Percentiles rank a stretch among this genome's conserved stretches.
These are phyloP conservation scores for Drosophila nannoptera DNA, from an alignment of 1,140 invertebrate genomes.

Conservation along the genomic window DNA sequence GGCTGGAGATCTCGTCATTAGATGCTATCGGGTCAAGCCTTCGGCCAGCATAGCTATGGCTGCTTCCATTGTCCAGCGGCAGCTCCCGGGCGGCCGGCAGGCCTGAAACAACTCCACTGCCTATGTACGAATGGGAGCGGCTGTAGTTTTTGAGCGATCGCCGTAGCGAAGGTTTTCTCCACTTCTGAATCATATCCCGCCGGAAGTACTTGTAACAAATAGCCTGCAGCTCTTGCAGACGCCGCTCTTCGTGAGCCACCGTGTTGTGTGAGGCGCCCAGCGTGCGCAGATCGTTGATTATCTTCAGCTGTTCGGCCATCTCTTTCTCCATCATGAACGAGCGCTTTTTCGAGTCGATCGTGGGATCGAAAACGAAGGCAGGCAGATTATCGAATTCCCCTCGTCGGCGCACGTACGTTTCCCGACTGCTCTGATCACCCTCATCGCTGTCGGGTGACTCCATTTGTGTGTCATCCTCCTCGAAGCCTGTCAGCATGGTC, in stretches of 20 bases:
- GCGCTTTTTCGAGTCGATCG: constrained; percentile 91
- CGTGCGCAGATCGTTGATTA: constrained; percentile 94
- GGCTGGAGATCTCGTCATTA: constrained; percentile 80
- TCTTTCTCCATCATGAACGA: constrained; percentile 97
- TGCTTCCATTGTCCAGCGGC: constrained; percentile 56
- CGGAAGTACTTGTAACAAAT: constrained; percentile 93
- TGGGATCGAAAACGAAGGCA: constrained; percentile 91
- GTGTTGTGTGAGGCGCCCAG: constrained; percentile 94
- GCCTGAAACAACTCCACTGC: constrained; percentile 32
- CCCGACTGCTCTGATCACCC: constrained; percentile 82
- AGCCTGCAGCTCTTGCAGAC: constrained; percentile 94
- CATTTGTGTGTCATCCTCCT: constrained; percentile 88
- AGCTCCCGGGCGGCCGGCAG: constrained; percentile 34
- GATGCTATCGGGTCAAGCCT: constrained; percentile 74
- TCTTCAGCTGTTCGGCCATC: constrained; percentile 97
- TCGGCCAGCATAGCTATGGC: constrained; percentile 54
- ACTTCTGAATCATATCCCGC: constrained; percentile 80
- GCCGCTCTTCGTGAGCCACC: constrained; percentile 93
- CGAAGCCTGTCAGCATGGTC: constrained; percentile 93
- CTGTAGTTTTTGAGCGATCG: constrained; percentile 69
- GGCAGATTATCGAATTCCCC: constrained; percentile 86
- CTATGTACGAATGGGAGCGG: constrained; percentile 75
- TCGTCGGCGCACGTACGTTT: constrained; percentile 73
- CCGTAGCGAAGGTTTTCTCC: constrained; percentile 72
- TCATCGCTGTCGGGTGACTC: constrained; percentile 89